These are phyloP conservation scores for Campylomormyrus numenius DNA, from an alignment of 2,113 vertebrate species.

Conservation along the genomic window DNA sequence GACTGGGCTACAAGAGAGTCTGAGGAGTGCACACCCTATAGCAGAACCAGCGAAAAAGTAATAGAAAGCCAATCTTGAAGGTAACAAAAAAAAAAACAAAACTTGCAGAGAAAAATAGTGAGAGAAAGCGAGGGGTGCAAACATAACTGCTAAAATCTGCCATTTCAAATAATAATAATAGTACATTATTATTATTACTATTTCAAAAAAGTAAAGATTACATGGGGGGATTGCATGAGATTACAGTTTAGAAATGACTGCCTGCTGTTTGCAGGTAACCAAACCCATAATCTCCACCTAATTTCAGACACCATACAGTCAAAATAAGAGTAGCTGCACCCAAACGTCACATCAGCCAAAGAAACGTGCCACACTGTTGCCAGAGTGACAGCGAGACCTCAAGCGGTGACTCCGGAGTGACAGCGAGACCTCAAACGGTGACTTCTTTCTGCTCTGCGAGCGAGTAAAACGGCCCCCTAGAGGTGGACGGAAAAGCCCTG, in stretches of 20 bases:
- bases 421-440: background rate
- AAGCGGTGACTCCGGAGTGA: background rate
- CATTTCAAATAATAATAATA: background rate
- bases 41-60: background rate
- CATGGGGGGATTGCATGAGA: background rate
- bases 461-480: background rate
- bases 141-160: background rate
- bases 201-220: no score
- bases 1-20: background rate
- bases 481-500: background rate
- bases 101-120: background rate
- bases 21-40: background rate
- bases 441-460: background rate
- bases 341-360: background rate
- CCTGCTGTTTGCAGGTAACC: background rate
- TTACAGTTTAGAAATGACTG: background rate
- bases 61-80: background rate
- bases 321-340: background rate
- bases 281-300: background rate
- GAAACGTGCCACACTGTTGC: background rate
- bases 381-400: no score
- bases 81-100: background rate
- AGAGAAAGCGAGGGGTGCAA: background rate
- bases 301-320: background rate
- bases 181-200: no score